phyloP scores from a whole-genome alignment of 2,113 vertebrate species.

The Cichladusa arquata region DNA sequence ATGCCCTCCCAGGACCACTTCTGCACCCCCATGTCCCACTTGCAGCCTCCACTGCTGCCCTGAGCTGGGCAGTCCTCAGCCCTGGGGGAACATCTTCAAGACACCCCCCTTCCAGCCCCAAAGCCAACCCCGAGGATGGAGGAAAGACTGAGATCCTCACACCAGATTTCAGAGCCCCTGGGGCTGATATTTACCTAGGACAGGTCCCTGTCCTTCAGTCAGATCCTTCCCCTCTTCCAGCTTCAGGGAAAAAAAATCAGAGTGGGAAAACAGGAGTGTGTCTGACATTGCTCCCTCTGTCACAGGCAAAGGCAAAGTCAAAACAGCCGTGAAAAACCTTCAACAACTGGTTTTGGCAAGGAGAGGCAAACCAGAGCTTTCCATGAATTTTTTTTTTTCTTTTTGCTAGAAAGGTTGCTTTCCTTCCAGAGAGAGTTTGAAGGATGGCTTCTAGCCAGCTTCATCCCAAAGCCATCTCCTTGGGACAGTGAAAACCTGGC shows the following conservation, averaged over 20 bases:
- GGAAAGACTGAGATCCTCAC: not conserved
- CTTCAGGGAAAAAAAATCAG: not conserved
- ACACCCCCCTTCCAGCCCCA: not conserved
- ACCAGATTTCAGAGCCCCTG: not conserved
- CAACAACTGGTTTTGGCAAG: conserved; percentile 21
- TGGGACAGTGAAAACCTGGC: not conserved
- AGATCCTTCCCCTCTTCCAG: not conserved
- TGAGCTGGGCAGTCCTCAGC: not conserved
- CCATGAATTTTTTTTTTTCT: not conserved
- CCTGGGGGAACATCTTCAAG: not conserved
- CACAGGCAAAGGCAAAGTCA: not conserved
- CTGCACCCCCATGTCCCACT: not conserved
- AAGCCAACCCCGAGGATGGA: rapidly evolving
- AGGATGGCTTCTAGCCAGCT: rapidly evolving
- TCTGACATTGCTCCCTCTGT: not conserved
- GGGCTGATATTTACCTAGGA: not conserved
- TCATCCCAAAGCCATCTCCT: not conserved
- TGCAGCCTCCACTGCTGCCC: not conserved
- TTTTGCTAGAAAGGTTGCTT: conserved; percentile 18
- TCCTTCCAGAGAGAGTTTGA: not conserved
- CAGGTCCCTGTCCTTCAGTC: rapidly evolving
- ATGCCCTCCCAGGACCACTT: not conserved
- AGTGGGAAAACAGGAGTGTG: not conserved
- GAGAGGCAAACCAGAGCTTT: conserved; percentile 22
- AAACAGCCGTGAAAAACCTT: not conserved